Conservation (phyloP, 2,888 invertebrate species). For the Diarsia mendica region DNA sequence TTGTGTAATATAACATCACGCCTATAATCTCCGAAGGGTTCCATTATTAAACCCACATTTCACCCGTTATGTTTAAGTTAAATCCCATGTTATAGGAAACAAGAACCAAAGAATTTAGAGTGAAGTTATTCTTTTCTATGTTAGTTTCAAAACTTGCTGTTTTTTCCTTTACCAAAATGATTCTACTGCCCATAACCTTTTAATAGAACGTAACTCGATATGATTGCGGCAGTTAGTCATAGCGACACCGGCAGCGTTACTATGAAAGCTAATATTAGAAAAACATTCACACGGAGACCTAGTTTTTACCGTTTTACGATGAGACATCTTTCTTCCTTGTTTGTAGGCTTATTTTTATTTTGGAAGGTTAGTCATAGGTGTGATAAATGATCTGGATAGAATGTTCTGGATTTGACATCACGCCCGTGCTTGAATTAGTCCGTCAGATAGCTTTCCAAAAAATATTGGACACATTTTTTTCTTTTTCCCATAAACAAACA, state of each 20-base stretch:
- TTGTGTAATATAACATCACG: no score
- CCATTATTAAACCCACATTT: no score
- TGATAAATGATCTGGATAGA: neutral
- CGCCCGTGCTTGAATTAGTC: neutral
- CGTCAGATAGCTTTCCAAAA: no score
- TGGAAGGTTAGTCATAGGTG: conserved; percentile 26
- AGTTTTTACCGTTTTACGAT: conserved; percentile 32
- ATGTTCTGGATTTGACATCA: neutral
- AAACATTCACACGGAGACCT: conserved; percentile 45
- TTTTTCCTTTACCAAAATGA: neutral
- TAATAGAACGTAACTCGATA: conserved; percentile 54
- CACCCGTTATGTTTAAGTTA: no score
- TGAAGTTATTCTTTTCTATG: neutral
- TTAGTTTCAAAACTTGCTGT: neutral
- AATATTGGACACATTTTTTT: no score
- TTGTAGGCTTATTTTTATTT: conserved; percentile 37
- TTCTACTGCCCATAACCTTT: conserved; percentile 10
- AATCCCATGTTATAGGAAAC: no score
- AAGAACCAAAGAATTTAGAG: no score
- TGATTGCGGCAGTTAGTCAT: conserved; percentile 56
- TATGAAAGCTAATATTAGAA: conserved; percentile 56
- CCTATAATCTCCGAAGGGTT: no score
- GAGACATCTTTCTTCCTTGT: conserved; percentile 51
- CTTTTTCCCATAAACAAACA: no score
- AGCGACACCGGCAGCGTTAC: conserved; percentile 42